Evolutionary conservation across 2,888 invertebrate genomes (phyloP).

Genomic region (Lathronympha strigana): DNA sequence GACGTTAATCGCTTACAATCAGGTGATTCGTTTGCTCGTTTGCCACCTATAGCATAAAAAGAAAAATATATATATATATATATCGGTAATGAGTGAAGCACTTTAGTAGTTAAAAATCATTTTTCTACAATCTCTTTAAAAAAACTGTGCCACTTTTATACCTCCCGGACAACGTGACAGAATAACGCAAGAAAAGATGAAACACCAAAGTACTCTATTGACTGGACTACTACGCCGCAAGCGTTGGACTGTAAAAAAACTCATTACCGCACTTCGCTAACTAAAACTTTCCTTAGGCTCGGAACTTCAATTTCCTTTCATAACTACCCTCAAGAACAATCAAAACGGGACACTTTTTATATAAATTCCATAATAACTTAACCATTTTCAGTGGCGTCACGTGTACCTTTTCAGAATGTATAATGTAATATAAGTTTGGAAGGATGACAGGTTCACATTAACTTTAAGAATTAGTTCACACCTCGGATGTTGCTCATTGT

Average conservation of each 20-base stretch:
- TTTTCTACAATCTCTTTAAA: too few species aligned
- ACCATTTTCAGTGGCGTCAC: background rate
- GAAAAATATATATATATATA: too few species aligned
- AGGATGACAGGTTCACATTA: background rate
- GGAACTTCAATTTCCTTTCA: constrained; percentile 23
- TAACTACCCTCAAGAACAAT: background rate
- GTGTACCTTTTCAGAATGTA: constrained; percentile 16
- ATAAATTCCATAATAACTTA: background rate
- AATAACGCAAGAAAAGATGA: too few species aligned
- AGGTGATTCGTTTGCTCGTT: too few species aligned
- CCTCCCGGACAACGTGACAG: too few species aligned
- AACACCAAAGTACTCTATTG: background rate
- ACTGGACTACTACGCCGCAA: constrained; percentile 5
- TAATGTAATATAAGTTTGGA: constrained; percentile 35
- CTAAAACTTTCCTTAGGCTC: constrained; percentile 30
- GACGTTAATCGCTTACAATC: too few species aligned
- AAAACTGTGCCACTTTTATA: too few species aligned
- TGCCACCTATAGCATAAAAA: too few species aligned
- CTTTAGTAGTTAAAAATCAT: too few species aligned
- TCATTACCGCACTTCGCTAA: constrained; percentile 34
- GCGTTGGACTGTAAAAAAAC: constrained; percentile 35
- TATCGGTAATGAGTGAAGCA: too few species aligned
- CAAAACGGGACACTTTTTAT: background rate
- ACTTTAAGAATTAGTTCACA: background rate
- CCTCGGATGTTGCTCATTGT: too few species aligned